Evolutionary conservation across 2,888 invertebrate species (phyloP).

Genomic region (Dinocampus coccinellae): DNA sequence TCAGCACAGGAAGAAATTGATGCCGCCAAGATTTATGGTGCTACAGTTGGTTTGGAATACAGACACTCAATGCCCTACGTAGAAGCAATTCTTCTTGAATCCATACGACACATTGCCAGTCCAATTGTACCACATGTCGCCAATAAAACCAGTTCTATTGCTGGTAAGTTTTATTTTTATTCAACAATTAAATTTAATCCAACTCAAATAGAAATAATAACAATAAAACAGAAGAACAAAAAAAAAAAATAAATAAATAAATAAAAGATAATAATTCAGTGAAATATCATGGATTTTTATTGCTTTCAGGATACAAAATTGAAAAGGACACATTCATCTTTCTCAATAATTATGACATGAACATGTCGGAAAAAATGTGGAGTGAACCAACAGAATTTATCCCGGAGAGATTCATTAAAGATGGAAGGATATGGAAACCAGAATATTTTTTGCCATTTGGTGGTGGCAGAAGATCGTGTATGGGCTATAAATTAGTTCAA

Average conservation of each 20-base stretch:
- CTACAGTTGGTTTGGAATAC: constrained; percentile 68
- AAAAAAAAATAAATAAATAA: no score
- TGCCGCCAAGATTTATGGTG: constrained; percentile 46
- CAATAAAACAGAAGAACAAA: no score
- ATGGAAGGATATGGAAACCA: constrained; percentile 73
- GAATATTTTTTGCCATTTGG: constrained; percentile 78
- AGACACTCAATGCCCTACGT: constrained; percentile 73
- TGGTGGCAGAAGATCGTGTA: constrained; percentile 76
- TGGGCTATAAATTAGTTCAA: constrained; percentile 79
- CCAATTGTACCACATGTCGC: constrained; percentile 80
- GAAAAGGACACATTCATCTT: constrained; percentile 76
- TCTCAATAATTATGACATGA: constrained; percentile 78
- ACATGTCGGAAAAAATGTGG: constrained; percentile 77
- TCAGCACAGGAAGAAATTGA: constrained; percentile 73
- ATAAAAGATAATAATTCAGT: no score
- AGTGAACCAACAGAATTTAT: constrained; percentile 73
- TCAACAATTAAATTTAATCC: background rate
- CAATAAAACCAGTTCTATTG: constrained; percentile 74
- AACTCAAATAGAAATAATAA: background rate
- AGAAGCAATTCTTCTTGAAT: constrained; percentile 75
- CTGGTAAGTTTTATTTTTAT: constrained; percentile 70
- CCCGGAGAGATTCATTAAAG: constrained; percentile 75
- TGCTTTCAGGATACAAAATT: constrained; percentile 72
- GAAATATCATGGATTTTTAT: no score
- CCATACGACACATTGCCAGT: constrained; percentile 75